phyloP scores from a whole-genome alignment of 2,797 vertebrate species.

The Sebastes diploproa region DNA sequence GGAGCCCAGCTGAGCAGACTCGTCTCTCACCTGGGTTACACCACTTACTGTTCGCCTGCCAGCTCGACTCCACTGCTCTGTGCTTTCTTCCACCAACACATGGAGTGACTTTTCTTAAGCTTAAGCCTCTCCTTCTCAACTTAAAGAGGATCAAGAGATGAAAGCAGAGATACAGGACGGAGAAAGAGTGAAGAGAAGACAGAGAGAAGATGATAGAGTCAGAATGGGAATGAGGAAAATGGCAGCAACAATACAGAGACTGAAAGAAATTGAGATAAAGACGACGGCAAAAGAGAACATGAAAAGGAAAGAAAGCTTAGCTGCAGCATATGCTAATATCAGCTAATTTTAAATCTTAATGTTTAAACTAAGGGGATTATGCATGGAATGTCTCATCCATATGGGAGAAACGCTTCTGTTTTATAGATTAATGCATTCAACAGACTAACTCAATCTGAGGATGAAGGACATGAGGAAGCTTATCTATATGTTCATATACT shows the following conservation, averaged over 20 bases:
- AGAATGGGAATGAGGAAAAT: neutral
- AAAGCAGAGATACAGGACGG: neutral
- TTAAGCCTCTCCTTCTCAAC: slow-evolving; percentile 3
- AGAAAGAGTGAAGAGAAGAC: neutral
- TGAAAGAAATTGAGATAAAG: neutral
- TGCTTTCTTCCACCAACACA: neutral
- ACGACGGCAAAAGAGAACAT: too few relatives aligned
- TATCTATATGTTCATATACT: neutral
- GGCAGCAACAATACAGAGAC: neutral
- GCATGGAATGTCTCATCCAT: neutral
- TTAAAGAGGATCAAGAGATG: slow-evolving; percentile 28
- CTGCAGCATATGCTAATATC: neutral
- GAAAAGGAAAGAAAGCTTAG: too few relatives aligned
- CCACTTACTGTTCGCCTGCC: neutral
- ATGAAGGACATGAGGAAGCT: neutral
- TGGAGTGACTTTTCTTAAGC: neutral
- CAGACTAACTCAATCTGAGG: neutral
- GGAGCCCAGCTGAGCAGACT: neutral
- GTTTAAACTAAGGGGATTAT: neutral
- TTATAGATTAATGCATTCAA: neutral
- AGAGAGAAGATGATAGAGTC: neutral
- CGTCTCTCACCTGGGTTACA: slow-evolving; percentile 16
- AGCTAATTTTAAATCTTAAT: neutral
- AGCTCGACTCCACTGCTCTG: neutral
- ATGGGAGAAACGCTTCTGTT: neutral